Evolutionary conservation across 2,113 vertebrate genomes (phyloP), one percentile per base, ranked within the genome.

Genomic region (Carassius gibelio): DNA sequence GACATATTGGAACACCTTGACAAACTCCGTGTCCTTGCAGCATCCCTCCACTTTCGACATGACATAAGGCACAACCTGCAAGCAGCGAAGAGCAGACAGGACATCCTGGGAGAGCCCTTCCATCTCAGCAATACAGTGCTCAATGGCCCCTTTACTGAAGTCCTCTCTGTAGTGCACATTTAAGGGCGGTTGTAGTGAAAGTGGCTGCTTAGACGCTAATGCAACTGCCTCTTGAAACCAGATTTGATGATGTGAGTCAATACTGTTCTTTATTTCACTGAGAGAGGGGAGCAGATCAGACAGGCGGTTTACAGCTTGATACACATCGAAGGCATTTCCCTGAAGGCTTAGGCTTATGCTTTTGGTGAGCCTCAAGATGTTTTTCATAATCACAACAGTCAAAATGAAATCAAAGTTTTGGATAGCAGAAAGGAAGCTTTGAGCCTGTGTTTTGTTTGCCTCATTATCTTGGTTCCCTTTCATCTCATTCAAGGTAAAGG

Each of bases 31-130:
- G 75, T 93, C 91, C 4, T 90, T 87, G 85, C 92, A 90, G 90
- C 90, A 92, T 87, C 91, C 94, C 89, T 94, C 92, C 45, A 91
- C 90, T 91, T 94, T 93, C 84, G 93, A 94, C 92, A 95, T 92
- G 89, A 94, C 95, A 26, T 94, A 95, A 94, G 95, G 95, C 93
- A 95, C 95, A 88, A 95, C 93, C 93, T 94, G 93, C 91, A 95
- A 90, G 92, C 94, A 95, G 89, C 84, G 91, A 87, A 95, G 83
- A 7, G 92, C 93, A 83, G 93, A 92, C 84, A 93, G 79, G 19
- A 93, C 92, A 79, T 91, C 92, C 36, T 94, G 93, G n/a, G 93
- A 91, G 83, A 95, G 91, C 84, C 94, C 92, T 0, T 90, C 82
- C 1, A 95, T 88, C 91, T 95, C 94, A 5, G 87, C 75, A 48